These are phyloP conservation scores for Aurelia coerulea DNA, from an alignment of 30 jellyfish, hydroid and myxozoan genomes.

Conservation along the genomic window DNA sequence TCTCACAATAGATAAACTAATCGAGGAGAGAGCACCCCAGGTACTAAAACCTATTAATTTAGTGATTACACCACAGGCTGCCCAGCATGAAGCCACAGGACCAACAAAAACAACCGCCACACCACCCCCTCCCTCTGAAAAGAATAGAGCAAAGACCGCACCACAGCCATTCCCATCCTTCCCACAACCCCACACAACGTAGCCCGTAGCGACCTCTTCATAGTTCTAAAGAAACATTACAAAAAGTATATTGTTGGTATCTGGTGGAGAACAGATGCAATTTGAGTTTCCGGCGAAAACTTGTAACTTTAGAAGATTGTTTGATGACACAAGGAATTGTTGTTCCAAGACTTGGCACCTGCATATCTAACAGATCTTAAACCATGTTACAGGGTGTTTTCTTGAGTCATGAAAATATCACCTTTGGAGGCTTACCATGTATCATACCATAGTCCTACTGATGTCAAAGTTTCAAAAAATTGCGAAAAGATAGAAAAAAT, in stretches of 20 bases:
- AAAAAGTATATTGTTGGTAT: not conserved
- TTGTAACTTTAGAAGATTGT: constrained; percentile 1
- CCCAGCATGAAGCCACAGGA: too few relatives aligned
- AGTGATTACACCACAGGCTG: too few relatives aligned
- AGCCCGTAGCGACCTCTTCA: not conserved
- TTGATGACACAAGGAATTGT: constrained; percentile 3
- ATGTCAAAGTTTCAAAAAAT: not conserved
- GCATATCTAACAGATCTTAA: too few relatives aligned
- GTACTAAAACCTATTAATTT: too few relatives aligned
- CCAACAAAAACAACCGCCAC: too few relatives aligned
- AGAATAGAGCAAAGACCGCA: not conserved
- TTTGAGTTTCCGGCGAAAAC: not conserved
- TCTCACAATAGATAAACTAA: too few relatives aligned
- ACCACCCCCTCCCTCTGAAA: too few relatives aligned
- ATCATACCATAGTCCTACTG: not conserved
- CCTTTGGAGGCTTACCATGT: not conserved
- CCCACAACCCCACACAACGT: not conserved
- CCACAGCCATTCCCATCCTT: not conserved
- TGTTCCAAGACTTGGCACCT: not conserved
- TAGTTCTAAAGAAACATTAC: not conserved
- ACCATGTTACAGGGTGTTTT: not conserved
- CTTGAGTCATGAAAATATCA: too few relatives aligned
- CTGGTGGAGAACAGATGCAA: constrained; percentile 8
- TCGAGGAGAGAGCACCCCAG: too few relatives aligned
- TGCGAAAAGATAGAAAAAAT: too few relatives aligned